phyloP scores from a whole-genome alignment of 2,888 invertebrate species.

The Coremacera marginata region DNA sequence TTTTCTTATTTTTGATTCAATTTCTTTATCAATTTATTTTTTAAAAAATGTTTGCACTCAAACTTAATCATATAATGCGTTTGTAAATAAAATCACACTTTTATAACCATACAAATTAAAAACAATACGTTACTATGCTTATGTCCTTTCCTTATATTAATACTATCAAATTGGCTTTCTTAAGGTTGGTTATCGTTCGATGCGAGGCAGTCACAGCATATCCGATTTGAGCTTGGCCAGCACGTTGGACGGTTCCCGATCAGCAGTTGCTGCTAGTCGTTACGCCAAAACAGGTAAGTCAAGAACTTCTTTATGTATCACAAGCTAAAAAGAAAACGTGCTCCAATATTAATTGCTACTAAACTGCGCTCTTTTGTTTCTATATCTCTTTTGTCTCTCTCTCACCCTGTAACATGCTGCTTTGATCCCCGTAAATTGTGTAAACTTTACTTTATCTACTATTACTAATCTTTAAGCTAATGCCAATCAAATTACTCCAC shows the following conservation, averaged over 20 bases:
- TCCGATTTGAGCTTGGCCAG: slow-evolving; percentile 83
- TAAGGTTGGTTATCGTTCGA: slow-evolving; percentile 82
- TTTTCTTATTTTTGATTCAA: too few relatives aligned
- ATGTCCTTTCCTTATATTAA: too few relatives aligned
- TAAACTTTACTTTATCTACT: neutral
- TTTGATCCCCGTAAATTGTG: slow-evolving; percentile 18
- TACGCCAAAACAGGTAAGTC: slow-evolving; percentile 70
- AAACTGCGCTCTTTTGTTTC: slow-evolving; percentile 34
- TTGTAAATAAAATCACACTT: too few relatives aligned
- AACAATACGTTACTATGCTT: too few relatives aligned
- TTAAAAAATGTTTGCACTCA: too few relatives aligned
- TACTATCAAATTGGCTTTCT: too few relatives aligned
- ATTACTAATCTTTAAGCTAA: slow-evolving; percentile 56
- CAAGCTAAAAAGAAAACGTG: neutral
- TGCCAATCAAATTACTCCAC: slow-evolving; percentile 53
- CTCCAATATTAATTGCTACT: neutral
- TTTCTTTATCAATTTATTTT: too few relatives aligned
- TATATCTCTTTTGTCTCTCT: slow-evolving; percentile 44
- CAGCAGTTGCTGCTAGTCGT: slow-evolving; percentile 64
- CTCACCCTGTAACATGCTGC: slow-evolving; percentile 52
- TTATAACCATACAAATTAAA: too few relatives aligned
- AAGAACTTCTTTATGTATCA: neutral
- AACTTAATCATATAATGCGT: too few relatives aligned
- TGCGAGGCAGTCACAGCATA: slow-evolving; percentile 89
- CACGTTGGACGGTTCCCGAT: slow-evolving; percentile 65